A percentile compares a stretch with the other conserved stretches of the same genome.
Conservation (phyloP, 2,797 vertebrate genomes). For the Pseudochirops corinnae region DNA sequence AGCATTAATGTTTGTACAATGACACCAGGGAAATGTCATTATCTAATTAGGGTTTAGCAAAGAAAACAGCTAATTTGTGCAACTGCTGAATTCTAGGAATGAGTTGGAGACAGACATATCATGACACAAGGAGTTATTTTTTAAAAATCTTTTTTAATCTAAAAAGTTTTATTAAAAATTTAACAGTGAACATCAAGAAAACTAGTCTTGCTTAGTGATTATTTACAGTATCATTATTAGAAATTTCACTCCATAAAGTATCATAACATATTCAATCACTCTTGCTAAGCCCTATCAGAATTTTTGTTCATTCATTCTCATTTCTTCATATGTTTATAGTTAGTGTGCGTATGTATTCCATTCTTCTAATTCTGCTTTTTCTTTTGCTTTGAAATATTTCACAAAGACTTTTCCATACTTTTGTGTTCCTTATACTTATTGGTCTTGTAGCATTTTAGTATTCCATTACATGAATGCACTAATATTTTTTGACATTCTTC, state of each 20-base stretch:
- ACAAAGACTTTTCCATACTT: background rate
- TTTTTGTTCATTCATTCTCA: background rate
- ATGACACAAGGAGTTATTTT: background rate
- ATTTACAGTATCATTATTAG: background rate
- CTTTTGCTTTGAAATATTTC: background rate
- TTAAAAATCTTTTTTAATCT: background rate
- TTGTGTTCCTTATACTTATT: background rate
- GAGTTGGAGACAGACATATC: background rate
- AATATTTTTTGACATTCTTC: background rate
- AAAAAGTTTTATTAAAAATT: background rate
- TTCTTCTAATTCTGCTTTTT: background rate
- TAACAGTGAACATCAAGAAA: background rate
- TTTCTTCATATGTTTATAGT: background rate
- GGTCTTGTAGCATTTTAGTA: background rate
- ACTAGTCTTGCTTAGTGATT: background rate
- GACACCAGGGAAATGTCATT: background rate
- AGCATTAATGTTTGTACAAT: background rate
- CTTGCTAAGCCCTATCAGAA: background rate
- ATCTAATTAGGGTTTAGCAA: background rate
- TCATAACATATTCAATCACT: background rate
- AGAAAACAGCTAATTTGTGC: background rate
- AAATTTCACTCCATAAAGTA: background rate
- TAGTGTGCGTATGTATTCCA: background rate
- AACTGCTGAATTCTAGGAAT: background rate
- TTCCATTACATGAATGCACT: background rate